Evolutionary conservation across 1,140 invertebrate genomes (phyloP), one percentile per base, ranked within the genome.

Genomic region (Dendroctonus ponderosae): DNA sequence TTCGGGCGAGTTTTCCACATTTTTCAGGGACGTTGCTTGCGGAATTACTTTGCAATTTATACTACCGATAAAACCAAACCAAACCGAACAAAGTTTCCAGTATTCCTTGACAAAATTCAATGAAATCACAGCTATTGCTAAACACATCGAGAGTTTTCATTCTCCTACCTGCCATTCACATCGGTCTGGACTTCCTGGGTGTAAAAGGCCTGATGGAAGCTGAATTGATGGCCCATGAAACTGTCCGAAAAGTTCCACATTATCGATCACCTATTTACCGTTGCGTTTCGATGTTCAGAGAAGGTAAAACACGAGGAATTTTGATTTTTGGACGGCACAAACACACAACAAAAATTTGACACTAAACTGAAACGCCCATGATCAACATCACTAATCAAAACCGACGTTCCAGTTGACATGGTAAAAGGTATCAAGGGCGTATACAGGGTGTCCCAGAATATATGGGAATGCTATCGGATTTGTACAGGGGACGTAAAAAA

Each of bases 291-390:
- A 53, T 64, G 37, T 42, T 48, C 40, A 42, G n/a, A 41, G 56
- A 58, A 11, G 48, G 39, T 50, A 58, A 26, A 51, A 57, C 60
- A 67, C 65, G 48, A 48, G 51, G 43, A 70, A 67, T 69, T 69
- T 69, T 69, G 59, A 57, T 37, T 11, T 63, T n/a, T 51, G 44
- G 54, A 61, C 38, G 43, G 7, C 58, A 64, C 62, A 62, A 51
- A 53, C 49, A 67, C 11, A 50, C 48, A 62, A 62, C 57, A 43
- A 50, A 70, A 67, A 70, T 62, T 70, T 70, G 65, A 70, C 65
- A 58, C 59, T 57, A 53, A 61, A 48, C 42, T 50, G 58, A 49
- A 53, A 38, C 49, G 14, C 48, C 40, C 40, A 41, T 37, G 53
- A 40, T 43, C 56, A 12, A 58, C 7, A 40, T 40, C n/a, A 14